A percentile compares a stretch with the other conserved stretches of the same genome.
Evolutionary conservation across 2,797 vertebrate genomes (phyloP).

Genomic region (Danio albolineatus): DNA sequence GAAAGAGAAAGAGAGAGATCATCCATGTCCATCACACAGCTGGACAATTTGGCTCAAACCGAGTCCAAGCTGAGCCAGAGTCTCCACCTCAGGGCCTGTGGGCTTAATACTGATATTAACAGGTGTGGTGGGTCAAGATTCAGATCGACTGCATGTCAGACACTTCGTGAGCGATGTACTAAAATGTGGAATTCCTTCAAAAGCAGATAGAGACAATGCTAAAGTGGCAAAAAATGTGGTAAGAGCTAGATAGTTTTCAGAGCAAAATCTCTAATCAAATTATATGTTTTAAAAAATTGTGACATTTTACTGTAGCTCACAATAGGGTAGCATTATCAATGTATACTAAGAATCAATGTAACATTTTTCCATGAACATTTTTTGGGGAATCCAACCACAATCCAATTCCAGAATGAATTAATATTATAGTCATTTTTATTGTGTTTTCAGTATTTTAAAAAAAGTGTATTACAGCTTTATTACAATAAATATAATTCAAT

Average conservation of each 20-base stretch:
- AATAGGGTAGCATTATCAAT: neutral
- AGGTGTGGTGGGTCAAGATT: constrained; percentile 57
- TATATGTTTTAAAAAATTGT: no score
- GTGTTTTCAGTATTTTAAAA: no score
- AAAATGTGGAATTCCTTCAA: neutral
- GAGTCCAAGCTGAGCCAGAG: constrained; percentile 39
- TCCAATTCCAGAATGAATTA: neutral
- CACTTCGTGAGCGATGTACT: neutral
- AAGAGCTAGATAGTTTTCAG: neutral
- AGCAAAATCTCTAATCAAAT: no score
- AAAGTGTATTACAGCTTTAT: no score
- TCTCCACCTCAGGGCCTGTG: constrained; percentile 46
- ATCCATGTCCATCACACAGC: constrained; percentile 51
- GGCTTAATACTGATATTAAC: constrained; percentile 48
- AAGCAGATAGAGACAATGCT: neutral
- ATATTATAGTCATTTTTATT: neutral
- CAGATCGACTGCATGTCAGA: constrained; percentile 52
- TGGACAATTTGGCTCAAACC: constrained; percentile 57
- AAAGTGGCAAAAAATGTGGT: neutral
- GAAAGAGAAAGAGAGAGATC: constrained; percentile 22
- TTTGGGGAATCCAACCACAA: neutral
- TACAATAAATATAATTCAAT: no score
- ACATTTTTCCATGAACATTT: neutral
- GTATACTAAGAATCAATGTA: neutral
- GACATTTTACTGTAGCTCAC: neutral